phyloP scores from a whole-genome alignment of 2,888 invertebrate genomes.

The Spialia ferax region DNA sequence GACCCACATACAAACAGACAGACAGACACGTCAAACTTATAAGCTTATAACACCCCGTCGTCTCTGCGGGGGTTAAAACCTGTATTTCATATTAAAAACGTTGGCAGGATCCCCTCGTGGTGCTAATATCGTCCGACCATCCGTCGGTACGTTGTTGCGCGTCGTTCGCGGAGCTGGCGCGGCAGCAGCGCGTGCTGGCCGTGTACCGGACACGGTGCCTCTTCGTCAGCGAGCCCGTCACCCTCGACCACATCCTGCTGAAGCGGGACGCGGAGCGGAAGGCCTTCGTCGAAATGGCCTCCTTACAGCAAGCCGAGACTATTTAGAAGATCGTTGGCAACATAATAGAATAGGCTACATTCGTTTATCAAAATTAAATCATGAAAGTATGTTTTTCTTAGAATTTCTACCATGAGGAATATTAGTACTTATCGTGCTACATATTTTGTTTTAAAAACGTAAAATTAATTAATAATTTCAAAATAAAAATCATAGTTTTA shows the following conservation, averaged over 20 bases:
- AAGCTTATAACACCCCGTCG: no score
- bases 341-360: not conserved
- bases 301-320: constrained; percentile 80
- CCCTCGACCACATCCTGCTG: constrained; percentile 80
- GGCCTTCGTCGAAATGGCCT: constrained; percentile 82
- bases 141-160: constrained; percentile 85
- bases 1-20: no score
- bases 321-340: constrained; percentile 66
- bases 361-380: no score
- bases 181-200: constrained; percentile 78
- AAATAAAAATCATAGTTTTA: no score
- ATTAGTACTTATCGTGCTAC: no score
- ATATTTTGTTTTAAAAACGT: no score
- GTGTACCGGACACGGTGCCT: constrained; percentile 83
- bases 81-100: no score
- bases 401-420: no score
- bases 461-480: no score
- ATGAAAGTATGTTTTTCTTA: no score
- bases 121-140: constrained; percentile 81
- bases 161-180: constrained; percentile 77
- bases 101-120: constrained; percentile 85
- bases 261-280: constrained; percentile 77
- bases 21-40: no score
- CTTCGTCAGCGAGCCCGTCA: constrained; percentile 74
- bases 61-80: no score